Conservation (phyloP, 2,113 vertebrate genomes). For the Eira barbara region DNA sequence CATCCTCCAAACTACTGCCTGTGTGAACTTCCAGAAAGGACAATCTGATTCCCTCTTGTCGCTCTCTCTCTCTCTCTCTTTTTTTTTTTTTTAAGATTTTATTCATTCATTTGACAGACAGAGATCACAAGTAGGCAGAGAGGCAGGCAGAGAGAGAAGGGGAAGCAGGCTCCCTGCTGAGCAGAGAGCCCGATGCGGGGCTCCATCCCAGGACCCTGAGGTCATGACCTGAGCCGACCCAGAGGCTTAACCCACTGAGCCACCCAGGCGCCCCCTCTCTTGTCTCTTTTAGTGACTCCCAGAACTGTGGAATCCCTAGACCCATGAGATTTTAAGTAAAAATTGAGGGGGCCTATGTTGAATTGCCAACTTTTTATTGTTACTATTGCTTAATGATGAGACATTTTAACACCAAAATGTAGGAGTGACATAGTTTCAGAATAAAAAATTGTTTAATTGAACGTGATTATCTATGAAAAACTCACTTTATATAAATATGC, state of each 20-base stretch:
- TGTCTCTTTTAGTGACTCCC: neutral
- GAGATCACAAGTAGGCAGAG: no score
- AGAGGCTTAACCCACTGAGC: no score
- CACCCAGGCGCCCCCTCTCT: no score
- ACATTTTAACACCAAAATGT: neutral
- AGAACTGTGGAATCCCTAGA: neutral
- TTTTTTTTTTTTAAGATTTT: no score
- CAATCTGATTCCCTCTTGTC: neutral
- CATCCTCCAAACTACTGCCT: no score
- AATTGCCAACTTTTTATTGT: neutral
- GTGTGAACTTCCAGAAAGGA: neutral
- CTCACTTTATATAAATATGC: neutral
- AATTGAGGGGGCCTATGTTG: neutral
- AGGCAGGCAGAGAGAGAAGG: no score
- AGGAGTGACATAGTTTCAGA: neutral
- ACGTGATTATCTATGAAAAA: neutral
- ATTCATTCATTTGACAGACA: no score
- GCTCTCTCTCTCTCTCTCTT: no score
- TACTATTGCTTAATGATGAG: neutral
- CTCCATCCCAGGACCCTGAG: no score
- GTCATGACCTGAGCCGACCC: no score
- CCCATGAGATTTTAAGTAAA: neutral
- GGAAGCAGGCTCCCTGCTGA: no score
- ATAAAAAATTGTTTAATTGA: neutral
- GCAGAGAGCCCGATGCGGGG: no score